Conservation (phyloP, 2,888 invertebrate genomes). For the Tholera decimalis region DNA sequence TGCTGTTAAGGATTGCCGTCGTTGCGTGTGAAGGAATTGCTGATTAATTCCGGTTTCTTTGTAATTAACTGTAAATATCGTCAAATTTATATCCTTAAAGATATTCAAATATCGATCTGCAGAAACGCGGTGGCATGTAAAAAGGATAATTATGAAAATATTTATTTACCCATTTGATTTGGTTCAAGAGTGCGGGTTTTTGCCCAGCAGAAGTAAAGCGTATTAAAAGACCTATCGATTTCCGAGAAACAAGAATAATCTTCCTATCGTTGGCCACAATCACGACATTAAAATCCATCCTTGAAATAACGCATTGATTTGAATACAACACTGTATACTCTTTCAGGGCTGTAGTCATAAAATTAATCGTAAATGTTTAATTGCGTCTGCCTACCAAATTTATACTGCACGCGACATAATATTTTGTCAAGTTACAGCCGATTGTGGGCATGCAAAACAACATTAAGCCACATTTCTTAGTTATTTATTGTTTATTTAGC, state of each 20-base stretch:
- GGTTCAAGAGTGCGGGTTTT: no score
- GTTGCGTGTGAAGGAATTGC: slow-evolving; percentile 49
- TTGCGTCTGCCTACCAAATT: slow-evolving; percentile 72
- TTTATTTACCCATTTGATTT: not conserved
- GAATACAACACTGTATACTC: slow-evolving; percentile 63
- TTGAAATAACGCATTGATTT: slow-evolving; percentile 59
- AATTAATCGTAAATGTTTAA: slow-evolving; percentile 78
- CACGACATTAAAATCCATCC: slow-evolving; percentile 3
- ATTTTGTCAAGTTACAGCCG: slow-evolving; percentile 77
- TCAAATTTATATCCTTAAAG: slow-evolving; percentile 31
- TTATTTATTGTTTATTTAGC: slow-evolving; percentile 68
- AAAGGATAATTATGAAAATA: not conserved
- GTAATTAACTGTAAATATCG: slow-evolving; percentile 41
- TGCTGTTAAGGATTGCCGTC: slow-evolving; percentile 42
- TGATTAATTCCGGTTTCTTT: slow-evolving; percentile 48
- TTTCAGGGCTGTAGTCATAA: slow-evolving; percentile 67
- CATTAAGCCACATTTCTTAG: slow-evolving; percentile 72
- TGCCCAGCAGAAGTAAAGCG: no score
- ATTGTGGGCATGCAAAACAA: slow-evolving; percentile 80
- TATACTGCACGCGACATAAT: slow-evolving; percentile 83
- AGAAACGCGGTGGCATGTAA: not conserved
- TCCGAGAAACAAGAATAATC: not conserved
- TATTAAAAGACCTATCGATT: not conserved
- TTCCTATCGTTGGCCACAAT: not conserved
- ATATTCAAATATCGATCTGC: no score